Evolutionary conservation across 2,888 invertebrate genomes (phyloP).

Genomic region (Salticus scenicus): DNA sequence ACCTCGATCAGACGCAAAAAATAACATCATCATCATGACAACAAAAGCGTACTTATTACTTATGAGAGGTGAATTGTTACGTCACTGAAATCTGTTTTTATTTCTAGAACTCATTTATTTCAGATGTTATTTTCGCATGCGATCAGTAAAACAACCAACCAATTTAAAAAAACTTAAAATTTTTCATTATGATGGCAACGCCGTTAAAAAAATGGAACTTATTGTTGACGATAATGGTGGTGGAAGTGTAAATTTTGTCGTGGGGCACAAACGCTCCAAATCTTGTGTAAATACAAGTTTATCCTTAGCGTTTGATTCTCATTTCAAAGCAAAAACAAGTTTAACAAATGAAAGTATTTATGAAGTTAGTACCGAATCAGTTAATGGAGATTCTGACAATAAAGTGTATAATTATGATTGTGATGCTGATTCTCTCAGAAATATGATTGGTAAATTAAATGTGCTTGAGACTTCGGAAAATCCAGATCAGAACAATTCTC

Average conservation of each 20-base stretch:
- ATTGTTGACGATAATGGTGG: background rate
- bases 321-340: background rate
- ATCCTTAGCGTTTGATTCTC: background rate
- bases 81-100: no score
- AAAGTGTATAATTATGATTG: background rate
- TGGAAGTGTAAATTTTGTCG: background rate
- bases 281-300: background rate
- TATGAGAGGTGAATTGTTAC: no score
- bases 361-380: background rate
- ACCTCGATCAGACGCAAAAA: no score
- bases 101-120: no score
- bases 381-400: background rate
- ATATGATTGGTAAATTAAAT: background rate
- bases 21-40: no score
- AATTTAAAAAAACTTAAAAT: no score
- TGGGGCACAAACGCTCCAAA: background rate
- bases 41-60: no score
- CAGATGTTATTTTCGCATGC: no score
- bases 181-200: no score
- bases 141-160: no score
- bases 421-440: background rate
- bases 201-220: background rate
- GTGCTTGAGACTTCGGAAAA: background rate
- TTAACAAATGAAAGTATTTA: background rate
- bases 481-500: background rate